Evolutionary conservation across 2,113 vertebrate species (phyloP), one percentile per base, ranked within the genome.

Genomic region (Cyprinodon tularosa): DNA sequence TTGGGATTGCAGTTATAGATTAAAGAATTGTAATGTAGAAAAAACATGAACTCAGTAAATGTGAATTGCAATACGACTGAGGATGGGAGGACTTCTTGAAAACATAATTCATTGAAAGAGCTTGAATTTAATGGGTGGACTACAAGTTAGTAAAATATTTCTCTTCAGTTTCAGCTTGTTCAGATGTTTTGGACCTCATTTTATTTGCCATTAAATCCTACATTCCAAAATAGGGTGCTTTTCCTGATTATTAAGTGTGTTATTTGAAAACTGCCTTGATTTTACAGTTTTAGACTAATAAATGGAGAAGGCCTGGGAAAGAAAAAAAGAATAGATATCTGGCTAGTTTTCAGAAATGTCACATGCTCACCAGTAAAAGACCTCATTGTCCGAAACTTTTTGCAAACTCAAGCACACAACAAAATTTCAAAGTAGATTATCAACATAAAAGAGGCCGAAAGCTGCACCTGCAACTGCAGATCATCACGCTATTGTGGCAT

Each of bases 391-490:
- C 94, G 86, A 92, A 84, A 66, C 76, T 66, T 84, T 92, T 85
- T 94, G 90, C 94, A 94, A 29, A 81, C 82, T 94, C 89, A 90
- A 73, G 70, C 73, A 38, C 91, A 87, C 88, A 91, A 92, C 87
- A 90, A 92, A 93, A 92, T 93, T 89, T 81, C 93, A 79, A 93
- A 92, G 94, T 93, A 71, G 94, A 92, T 93, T 91, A 90, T 95
- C 92, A 81, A 93, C 86, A 83, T 94, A 92, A 95, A 96, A 97
- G 94, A 95, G 96, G 91, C 93, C 94, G 94, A 91, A 87, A 90
- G 86, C 94, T 93, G 94, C 97, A 98, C 97, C 96, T 98, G 97
- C 96, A 96, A 95, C 95, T 95, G 95, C 95, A 92, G 94, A 94
- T 95, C 94, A 95, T 96, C 95, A 92, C 96, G 95, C 95, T 95